Evolutionary conservation across 2,797 vertebrate genomes (phyloP).

Genomic region (Ibycter americanus): DNA sequence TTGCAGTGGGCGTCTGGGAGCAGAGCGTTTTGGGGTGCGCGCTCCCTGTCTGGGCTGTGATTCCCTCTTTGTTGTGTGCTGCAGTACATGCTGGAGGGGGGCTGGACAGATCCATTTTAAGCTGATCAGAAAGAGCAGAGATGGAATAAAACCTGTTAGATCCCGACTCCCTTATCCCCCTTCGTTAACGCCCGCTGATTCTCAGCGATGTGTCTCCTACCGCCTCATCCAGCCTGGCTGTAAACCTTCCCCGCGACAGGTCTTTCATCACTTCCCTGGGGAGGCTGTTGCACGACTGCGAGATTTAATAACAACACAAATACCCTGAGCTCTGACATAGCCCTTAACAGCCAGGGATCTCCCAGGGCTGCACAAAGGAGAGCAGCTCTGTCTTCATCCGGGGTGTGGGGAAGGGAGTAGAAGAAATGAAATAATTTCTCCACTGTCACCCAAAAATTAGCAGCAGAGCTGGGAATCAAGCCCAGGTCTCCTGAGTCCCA

Average conservation of each 20-base stretch:
- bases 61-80: constrained; percentile 28
- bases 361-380: neutral
- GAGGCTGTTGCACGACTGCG: neutral
- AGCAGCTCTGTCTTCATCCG: neutral
- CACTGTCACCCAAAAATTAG: neutral
- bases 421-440: neutral
- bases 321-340: neutral
- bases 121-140: neutral
- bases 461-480: neutral
- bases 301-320: constrained; percentile 26
- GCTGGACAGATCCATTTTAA: constrained; percentile 6
- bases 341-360: neutral
- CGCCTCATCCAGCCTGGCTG: neutral
- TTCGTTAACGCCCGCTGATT: neutral
- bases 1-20: neutral
- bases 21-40: rapidly evolving
- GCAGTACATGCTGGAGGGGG: neutral
- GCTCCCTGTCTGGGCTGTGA: neutral
- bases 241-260: neutral
- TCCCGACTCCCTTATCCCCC: neutral
- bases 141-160: constrained; percentile 51
- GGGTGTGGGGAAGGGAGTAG: neutral
- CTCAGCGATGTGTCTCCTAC: neutral
- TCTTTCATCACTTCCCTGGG: constrained; percentile 12
- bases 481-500: neutral